phyloP scores from a whole-genome alignment of 2,888 invertebrate species.

The Eulithis prunata region DNA sequence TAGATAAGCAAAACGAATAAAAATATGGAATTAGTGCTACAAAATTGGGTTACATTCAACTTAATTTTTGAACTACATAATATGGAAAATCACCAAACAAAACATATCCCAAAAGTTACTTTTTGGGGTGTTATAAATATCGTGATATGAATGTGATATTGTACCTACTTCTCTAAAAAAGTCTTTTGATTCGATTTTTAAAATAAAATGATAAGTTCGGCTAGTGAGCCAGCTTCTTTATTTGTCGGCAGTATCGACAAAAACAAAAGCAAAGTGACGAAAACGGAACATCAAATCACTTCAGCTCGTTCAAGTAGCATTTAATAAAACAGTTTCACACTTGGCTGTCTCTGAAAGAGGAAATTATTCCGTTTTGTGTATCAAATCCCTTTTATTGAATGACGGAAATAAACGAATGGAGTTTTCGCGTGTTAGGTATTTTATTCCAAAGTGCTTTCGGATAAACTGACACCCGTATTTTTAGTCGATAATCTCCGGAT shows the following conservation, averaged over 20 bases:
- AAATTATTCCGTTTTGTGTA: slow-evolving; percentile 62
- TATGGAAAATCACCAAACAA: no score
- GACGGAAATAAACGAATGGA: slow-evolving; percentile 48
- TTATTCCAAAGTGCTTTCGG: slow-evolving; percentile 13
- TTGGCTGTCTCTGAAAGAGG: slow-evolving; percentile 55
- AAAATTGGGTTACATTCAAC: no score
- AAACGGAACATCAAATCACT: slow-evolving; percentile 48
- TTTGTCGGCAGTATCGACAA: slow-evolving; percentile 39
- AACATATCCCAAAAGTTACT: no score
- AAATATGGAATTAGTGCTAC: no score
- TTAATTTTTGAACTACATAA: no score
- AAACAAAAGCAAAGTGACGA: slow-evolving; percentile 43
- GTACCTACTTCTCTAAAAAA: no score
- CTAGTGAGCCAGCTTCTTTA: slow-evolving; percentile 34
- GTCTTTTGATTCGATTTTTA: no score
- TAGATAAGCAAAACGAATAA: no score
- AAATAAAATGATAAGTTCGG: not conserved
- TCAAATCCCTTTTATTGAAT: slow-evolving; percentile 55
- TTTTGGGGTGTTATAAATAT: no score
- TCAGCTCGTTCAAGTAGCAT: slow-evolving; percentile 50
- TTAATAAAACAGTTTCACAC: slow-evolving; percentile 66
- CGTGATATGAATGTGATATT: no score
- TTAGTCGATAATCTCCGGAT: not conserved
- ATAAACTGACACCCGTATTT: slow-evolving; percentile 4
- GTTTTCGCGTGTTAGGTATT: slow-evolving; percentile 36